phyloP scores from a whole-genome alignment of 2,888 invertebrate genomes.

The Dexiosoma caninum region DNA sequence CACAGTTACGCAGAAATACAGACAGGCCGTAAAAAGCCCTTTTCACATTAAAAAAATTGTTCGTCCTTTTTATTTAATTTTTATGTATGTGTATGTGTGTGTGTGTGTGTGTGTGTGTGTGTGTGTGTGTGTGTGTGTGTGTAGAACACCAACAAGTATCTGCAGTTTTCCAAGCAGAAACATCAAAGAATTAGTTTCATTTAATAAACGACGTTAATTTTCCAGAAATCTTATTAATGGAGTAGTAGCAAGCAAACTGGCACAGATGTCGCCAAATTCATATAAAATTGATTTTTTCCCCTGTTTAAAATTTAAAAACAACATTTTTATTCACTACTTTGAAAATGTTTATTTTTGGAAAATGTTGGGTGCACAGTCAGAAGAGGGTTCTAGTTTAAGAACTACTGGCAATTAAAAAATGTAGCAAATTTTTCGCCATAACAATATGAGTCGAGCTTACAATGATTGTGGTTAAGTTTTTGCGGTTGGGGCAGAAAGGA shows the following conservation, averaged over 20 bases:
- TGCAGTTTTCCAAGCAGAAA: conserved; percentile 38
- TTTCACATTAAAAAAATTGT: no score
- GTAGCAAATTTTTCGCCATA: neutral
- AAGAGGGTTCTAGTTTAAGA: conserved; percentile 13
- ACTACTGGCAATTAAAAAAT: conserved; percentile 51
- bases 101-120: neutral
- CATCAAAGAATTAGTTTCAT: conserved; percentile 49
- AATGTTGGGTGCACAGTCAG: no score
- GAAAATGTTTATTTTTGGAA: no score
- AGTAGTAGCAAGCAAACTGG: no score
- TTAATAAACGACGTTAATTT: conserved; percentile 65
- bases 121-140: no score
- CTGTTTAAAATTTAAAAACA: no score
- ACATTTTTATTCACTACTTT: no score
- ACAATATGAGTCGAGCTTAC: conserved; percentile 34
- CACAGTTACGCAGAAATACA: no score
- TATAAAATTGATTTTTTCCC: no score
- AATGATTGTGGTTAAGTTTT: conserved; percentile 50
- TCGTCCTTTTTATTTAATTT: neutral
- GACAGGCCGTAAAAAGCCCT: neutral
- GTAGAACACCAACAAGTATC: conserved; percentile 46
- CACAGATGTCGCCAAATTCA: neutral
- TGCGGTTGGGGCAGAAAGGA: neutral
- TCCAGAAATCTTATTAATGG: conserved; percentile 47
- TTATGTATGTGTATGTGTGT: neutral